These are phyloP conservation scores for Sus cebifrons DNA, from an alignment of 2,797 vertebrate genomes.

Conservation along the genomic window DNA sequence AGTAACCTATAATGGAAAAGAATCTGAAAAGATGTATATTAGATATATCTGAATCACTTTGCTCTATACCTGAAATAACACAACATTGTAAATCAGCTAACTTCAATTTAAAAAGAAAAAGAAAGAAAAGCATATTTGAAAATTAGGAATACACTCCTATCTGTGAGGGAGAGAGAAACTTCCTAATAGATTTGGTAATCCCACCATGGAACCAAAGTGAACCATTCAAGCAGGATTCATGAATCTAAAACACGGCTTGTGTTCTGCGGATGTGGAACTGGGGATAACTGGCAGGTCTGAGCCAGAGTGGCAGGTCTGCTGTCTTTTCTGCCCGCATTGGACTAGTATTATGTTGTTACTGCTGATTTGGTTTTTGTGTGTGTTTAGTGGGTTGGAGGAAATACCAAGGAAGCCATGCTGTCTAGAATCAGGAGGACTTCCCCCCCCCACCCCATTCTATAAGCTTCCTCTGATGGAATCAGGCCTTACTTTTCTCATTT, in stretches of 20 bases:
- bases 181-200: not conserved
- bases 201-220: not conserved
- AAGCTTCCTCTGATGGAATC: not conserved
- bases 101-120: not conserved
- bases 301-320: not conserved
- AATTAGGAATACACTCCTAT: not conserved
- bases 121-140: conserved; percentile 36
- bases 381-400: not conserved
- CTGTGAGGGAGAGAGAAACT: not conserved
- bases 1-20: no score
- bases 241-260: not conserved
- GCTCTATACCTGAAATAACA: not conserved
- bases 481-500: not conserved
- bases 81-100: not conserved
- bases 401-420: not conserved
- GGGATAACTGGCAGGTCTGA: not conserved
- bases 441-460: no score
- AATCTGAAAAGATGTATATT: no score
- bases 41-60: not conserved
- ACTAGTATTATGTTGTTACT: not conserved
- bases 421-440: not conserved
- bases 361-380: not conserved
- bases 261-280: not conserved
- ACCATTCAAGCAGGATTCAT: not conserved
- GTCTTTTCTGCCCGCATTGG: not conserved